These are phyloP conservation scores for Hecatera dysodea DNA, from an alignment of 2,888 invertebrate species.

Conservation along the genomic window DNA sequence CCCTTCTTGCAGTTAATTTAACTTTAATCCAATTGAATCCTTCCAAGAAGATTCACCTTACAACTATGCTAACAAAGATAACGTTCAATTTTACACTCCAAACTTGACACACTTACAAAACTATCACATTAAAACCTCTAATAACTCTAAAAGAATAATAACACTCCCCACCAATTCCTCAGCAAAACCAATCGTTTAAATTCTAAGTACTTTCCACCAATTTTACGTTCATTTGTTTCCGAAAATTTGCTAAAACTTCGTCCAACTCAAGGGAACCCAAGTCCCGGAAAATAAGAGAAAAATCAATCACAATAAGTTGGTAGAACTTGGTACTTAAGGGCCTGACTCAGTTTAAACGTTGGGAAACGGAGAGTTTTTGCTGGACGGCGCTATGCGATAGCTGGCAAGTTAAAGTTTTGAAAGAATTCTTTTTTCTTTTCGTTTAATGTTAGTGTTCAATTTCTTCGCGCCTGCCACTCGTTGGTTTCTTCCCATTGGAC, in stretches of 20 bases:
- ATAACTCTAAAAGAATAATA: conserved; percentile 36
- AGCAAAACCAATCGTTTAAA: conserved; percentile 45
- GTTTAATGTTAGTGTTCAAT: conserved; percentile 10
- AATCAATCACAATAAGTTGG: conserved; percentile 69
- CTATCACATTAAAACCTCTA: conserved; percentile 15
- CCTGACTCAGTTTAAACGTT: conserved; percentile 62
- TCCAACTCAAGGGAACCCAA: conserved; percentile 41
- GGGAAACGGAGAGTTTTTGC: conserved; percentile 63
- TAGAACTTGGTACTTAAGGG: conserved; percentile 68
- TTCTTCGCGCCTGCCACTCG: background rate
- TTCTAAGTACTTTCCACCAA: conserved; percentile 55
- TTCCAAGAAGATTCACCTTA: background rate
- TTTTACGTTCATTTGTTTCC: conserved; percentile 62
- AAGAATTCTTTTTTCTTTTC: background rate
- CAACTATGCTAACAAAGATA: background rate
- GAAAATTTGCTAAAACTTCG: conserved; percentile 50
- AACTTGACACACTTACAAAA: conserved; percentile 6
- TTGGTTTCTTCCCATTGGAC: background rate
- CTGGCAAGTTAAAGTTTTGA: conserved; percentile 25
- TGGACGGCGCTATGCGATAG: conserved; percentile 43
- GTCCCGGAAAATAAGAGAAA: conserved; percentile 61
- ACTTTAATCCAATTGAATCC: background rate
- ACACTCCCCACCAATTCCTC: conserved; percentile 10
- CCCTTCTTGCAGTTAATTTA: background rate
- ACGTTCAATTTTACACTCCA: background rate